Percentiles rank a stretch among this genome's conserved stretches.
These are phyloP conservation scores for Epinephelus awoara DNA, from an alignment of 2,797 vertebrate species.

Conservation along the genomic window DNA sequence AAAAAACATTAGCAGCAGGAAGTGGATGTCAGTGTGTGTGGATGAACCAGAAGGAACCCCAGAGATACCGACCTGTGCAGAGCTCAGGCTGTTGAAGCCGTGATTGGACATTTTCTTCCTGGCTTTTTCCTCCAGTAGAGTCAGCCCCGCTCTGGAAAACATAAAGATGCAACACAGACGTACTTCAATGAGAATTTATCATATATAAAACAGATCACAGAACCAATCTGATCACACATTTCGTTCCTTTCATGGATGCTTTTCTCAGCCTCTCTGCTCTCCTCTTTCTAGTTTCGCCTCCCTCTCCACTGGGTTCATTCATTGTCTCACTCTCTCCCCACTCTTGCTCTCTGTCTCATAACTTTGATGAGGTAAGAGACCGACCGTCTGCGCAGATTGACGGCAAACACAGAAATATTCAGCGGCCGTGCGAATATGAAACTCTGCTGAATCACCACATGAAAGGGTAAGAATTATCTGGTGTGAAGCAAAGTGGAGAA, in stretches of 20 bases:
- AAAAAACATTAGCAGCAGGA: conserved; percentile 46
- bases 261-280: conserved; percentile 31
- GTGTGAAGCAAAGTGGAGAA: conserved; percentile 48
- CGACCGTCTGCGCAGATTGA: conserved; percentile 71
- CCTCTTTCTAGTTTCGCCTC: conserved; percentile 20
- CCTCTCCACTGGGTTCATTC: conserved; percentile 35
- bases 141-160: conserved; percentile 85
- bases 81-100: conserved; percentile 81
- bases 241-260: conserved; percentile 23
- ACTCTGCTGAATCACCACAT: conserved; percentile 70
- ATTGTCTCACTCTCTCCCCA: conserved; percentile 61
- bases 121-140: conserved; percentile 86
- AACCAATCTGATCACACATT: conserved; percentile 42
- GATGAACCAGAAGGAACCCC: conserved; percentile 20
- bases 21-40: conserved; percentile 39
- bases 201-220: conserved; percentile 22
- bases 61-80: conserved; percentile 83
- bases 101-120: conserved; percentile 89
- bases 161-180: conserved; percentile 27
- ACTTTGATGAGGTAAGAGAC: conserved; percentile 72
- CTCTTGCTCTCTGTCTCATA: conserved; percentile 66
- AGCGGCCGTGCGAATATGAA: conserved; percentile 75
- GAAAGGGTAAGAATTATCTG: conserved; percentile 66
- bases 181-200: conserved; percentile 35
- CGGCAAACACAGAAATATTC: conserved; percentile 82